Conservation (phyloP, 1,140 invertebrate genomes). For the Lanistes nyassanus region DNA sequence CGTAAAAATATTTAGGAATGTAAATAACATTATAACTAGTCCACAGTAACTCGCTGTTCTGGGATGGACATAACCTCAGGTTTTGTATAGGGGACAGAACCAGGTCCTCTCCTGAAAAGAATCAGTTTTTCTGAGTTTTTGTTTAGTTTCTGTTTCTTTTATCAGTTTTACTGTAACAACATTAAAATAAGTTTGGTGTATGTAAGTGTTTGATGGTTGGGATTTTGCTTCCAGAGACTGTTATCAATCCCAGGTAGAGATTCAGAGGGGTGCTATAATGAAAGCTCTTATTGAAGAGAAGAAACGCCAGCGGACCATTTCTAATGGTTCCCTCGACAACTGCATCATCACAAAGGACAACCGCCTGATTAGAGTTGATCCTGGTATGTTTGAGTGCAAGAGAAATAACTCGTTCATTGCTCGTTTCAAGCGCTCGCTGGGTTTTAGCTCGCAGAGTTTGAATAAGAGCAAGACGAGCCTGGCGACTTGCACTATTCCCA, state of each 20-base stretch:
- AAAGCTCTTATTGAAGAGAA: constrained; percentile 64
- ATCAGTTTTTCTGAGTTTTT: too few species aligned
- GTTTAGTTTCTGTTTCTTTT: too few species aligned
- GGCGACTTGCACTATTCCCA: constrained; percentile 36
- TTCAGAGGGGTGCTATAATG: constrained; percentile 57
- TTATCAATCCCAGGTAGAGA: constrained; percentile 28
- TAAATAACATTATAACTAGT: too few species aligned
- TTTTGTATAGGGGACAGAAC: too few species aligned
- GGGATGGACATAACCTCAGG: too few species aligned
- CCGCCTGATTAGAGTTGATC: constrained; percentile 59
- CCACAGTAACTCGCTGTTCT: too few species aligned
- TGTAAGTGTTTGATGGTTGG: too few species aligned
- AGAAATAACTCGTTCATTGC: constrained; percentile 55
- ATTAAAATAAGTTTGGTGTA: too few species aligned
- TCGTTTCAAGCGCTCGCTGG: constrained; percentile 54
- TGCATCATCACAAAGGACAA: constrained; percentile 66
- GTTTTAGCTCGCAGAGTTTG: constrained; percentile 54
- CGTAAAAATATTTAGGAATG: too few species aligned
- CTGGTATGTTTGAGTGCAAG: constrained; percentile 49
- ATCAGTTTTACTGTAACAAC: too few species aligned
- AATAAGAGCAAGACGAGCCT: constrained; percentile 56
- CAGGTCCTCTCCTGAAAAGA: too few species aligned
- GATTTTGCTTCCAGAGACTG: constrained; percentile 9
- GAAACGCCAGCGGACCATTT: constrained; percentile 64
- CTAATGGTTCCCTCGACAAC: constrained; percentile 64